Base-by-base conservation (phyloP, 2,888 invertebrate genomes). In the Smittia sp. region DNA sequence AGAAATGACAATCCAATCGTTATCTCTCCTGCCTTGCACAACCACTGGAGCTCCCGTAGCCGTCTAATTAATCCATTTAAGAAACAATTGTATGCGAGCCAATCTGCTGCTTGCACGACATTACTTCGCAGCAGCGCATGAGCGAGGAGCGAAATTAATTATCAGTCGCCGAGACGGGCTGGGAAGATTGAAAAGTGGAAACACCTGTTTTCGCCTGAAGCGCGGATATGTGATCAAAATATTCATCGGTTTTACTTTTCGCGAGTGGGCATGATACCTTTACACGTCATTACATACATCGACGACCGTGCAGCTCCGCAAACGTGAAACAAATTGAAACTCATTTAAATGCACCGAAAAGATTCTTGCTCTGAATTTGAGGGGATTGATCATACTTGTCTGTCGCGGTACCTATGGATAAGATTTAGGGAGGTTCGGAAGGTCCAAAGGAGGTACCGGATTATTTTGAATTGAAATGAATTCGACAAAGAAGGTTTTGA, bases 1-100 rank as follows among this genome's bases (percentile, higher is more conserved):
- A 66, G 27, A 66, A 66, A 20, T 27, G 13, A 63, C 63, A 63
- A 58, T 24, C 63, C 63, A 63, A 66, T 66, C 66, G 66, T 39
- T 66, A 38, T 66, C 38, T 7, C 13, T n/a, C 6, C 32, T 32
- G 32, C 32, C 32, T 32, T 32, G 32, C 58, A 58, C 22, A 63
- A 27, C n/a, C 20, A 63, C 25, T 24, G 27, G 24, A 18, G 13
- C 9, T n/a, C 3, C 11, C 38, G 9, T 58, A 65, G 66, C 66
- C 1, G 11, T 13, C 22, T 66, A 66, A 38, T 66, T 66, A 65
- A 39, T 66, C 66, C 66, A 66, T 66, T 38, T 66, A 38, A 66
- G 18, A 66, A 66, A 66, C 66, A 66, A 24, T 25, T 25, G 24
- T 65, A 27, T 27, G 32, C 25, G 11, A 32, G 15, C 20, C 38